Percentiles rank a stretch among this genome's conserved stretches.
phyloP scores from a whole-genome alignment of 1,140 invertebrate species.

The Bombus fervidus region DNA sequence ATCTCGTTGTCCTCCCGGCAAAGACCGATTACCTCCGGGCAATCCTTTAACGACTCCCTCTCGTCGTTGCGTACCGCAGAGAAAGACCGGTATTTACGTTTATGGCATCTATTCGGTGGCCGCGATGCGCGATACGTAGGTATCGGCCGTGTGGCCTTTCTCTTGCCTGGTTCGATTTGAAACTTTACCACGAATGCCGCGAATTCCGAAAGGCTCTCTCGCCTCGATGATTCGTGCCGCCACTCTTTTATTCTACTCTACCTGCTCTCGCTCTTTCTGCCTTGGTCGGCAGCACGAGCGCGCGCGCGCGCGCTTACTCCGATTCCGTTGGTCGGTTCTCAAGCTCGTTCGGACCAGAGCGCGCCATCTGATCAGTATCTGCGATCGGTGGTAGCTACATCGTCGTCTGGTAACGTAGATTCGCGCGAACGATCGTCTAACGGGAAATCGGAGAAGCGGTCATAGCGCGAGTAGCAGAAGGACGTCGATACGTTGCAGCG shows the following conservation, averaged over 20 bases:
- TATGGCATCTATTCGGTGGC: constrained; percentile 28
- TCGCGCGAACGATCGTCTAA: constrained; percentile 60
- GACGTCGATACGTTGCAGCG: background rate
- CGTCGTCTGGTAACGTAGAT: constrained; percentile 56
- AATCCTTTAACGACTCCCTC: constrained; percentile 38
- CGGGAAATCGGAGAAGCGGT: constrained; percentile 54
- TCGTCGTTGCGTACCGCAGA: constrained; percentile 9
- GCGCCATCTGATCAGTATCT: constrained; percentile 58
- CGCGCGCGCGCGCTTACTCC: background rate
- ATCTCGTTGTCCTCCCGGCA: constrained; percentile 47
- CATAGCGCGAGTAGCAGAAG: constrained; percentile 53
- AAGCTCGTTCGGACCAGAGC: constrained; percentile 26
- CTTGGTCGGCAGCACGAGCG: too few species aligned
- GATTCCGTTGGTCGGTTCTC: constrained; percentile 6
- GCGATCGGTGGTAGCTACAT: constrained; percentile 55
- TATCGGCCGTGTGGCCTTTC: background rate
- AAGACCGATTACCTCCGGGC: constrained; percentile 9
- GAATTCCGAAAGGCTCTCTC: background rate
- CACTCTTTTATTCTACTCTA: too few species aligned
- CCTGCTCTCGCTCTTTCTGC: background rate
- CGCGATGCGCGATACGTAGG: background rate
- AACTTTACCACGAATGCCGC: constrained; percentile 6
- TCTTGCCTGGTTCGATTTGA: background rate
- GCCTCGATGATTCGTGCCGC: background rate
- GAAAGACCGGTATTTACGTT: constrained; percentile 38